Evolutionary conservation across 2,113 vertebrate genomes (phyloP).

Genomic region (Helogale parvula): DNA sequence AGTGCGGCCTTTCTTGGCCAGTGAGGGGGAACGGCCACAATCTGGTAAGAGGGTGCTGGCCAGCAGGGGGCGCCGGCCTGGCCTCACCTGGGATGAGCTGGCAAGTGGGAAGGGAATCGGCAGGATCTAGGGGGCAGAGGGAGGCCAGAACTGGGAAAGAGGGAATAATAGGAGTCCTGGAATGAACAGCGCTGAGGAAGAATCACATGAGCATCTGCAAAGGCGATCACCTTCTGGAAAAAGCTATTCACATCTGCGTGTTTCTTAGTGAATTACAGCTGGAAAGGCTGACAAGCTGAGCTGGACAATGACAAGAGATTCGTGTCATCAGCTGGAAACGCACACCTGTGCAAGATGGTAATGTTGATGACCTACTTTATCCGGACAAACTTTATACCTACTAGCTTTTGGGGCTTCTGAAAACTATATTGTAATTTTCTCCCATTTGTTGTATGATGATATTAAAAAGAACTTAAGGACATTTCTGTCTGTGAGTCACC

Average conservation of each 20-base stretch:
- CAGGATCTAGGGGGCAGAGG: not conserved
- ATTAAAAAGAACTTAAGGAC: not conserved
- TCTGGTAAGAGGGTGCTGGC: not conserved
- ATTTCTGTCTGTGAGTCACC: not conserved
- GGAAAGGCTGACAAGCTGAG: not conserved
- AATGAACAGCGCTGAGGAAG: not conserved
- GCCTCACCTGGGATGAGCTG: not conserved
- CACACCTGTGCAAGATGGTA: not conserved
- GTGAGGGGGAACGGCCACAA: not conserved
- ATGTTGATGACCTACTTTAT: constrained; percentile 6
- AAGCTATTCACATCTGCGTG: not conserved
- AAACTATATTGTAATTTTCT: not conserved
- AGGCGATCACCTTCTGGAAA: not conserved
- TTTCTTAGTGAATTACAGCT: not conserved
- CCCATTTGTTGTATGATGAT: not conserved
- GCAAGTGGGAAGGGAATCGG: not conserved
- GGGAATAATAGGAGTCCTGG: not conserved
- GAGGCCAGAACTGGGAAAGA: not conserved
- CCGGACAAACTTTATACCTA: not conserved
- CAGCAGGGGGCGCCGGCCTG: rapidly evolving
- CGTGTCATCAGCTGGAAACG: not conserved
- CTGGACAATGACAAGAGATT: not conserved
- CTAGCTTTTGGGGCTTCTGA: not conserved
- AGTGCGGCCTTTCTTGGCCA: not conserved
- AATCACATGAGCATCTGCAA: not conserved